Evolutionary conservation across 2,888 invertebrate species (phyloP).

Genomic region (Ectropis crepuscularia): DNA sequence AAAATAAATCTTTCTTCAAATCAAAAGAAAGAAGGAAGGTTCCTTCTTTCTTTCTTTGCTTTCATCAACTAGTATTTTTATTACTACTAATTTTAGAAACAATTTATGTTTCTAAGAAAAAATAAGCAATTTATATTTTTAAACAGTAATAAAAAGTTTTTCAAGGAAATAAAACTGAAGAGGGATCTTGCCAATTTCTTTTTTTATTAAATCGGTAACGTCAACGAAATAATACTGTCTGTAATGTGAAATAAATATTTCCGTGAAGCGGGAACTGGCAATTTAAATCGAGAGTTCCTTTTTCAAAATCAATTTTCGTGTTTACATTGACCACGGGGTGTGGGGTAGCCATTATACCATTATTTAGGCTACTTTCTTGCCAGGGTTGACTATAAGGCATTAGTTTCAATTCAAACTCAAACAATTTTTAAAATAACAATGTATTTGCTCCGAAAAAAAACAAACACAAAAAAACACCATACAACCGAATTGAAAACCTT

Average conservation of each 20-base stretch:
- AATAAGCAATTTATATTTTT: neutral
- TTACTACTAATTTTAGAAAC: neutral
- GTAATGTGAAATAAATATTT: slow-evolving; percentile 64
- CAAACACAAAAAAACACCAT: too few species aligned
- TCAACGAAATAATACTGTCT: slow-evolving; percentile 45
- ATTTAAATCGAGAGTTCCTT: slow-evolving; percentile 62
- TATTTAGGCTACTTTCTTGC: slow-evolving; percentile 58
- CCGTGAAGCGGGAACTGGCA: slow-evolving; percentile 64
- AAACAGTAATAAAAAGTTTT: neutral
- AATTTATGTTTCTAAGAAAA: neutral
- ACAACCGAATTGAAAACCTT: too few species aligned
- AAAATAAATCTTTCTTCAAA: too few species aligned
- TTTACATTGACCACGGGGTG: slow-evolving; percentile 75
- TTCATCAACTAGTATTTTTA: too few species aligned
- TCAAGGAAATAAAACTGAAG: slow-evolving; percentile 2
- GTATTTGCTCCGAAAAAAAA: too few species aligned
- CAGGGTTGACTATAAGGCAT: slow-evolving; percentile 52
- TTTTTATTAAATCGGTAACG: slow-evolving; percentile 25
- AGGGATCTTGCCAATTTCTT: slow-evolving; percentile 7
- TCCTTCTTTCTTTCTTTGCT: too few species aligned
- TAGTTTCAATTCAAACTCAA: too few species aligned
- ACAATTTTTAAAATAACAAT: too few species aligned
- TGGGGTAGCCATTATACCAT: slow-evolving; percentile 54
- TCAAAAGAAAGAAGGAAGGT: too few species aligned
- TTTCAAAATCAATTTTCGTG: slow-evolving; percentile 81